Conservation (phyloP, 1,140 invertebrate species). For the Manduca sexta region DNA sequence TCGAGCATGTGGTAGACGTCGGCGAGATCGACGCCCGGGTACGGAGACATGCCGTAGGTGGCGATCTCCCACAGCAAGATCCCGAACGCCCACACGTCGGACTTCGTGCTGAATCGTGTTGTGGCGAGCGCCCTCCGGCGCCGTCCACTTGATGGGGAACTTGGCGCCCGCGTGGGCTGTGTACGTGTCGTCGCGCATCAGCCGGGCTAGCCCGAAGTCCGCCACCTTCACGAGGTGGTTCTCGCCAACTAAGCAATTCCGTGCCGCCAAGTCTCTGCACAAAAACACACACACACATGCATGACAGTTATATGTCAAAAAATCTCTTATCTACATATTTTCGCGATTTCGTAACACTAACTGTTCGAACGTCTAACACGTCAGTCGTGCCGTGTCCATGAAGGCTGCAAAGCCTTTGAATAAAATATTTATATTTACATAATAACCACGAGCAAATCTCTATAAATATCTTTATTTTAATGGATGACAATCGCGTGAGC, state of each 20-base stretch:
- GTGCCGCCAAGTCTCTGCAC: conserved; percentile 94
- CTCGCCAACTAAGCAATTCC: conserved; percentile 98
- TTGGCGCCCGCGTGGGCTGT: conserved; percentile 98
- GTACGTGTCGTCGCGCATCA: conserved; percentile 98
- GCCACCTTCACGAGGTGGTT: conserved; percentile 96
- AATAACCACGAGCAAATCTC: too few relatives aligned
- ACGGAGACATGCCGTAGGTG: conserved; percentile 99
- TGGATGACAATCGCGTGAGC: too few relatives aligned
- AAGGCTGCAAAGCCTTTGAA: too few relatives aligned
- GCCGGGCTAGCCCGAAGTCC: conserved; percentile 97
- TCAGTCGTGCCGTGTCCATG: too few relatives aligned
- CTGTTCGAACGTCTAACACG: too few relatives aligned
- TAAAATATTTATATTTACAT: too few relatives aligned
- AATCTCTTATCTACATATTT: too few relatives aligned
- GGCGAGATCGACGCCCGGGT: conserved; percentile 98
- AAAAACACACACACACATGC: not conserved
- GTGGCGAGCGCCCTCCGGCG: conserved; percentile 98
- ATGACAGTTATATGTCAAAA: too few relatives aligned
- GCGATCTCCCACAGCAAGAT: conserved; percentile 99
- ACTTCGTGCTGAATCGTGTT: conserved; percentile 99
- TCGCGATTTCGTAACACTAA: too few relatives aligned
- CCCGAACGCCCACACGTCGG: conserved; percentile 97
- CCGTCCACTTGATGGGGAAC: conserved; percentile 99
- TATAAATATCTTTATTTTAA: too few relatives aligned
- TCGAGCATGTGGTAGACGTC: conserved; percentile 99